Evolutionary conservation across 2,888 invertebrate species (phyloP).

Genomic region (Meganola albula): DNA sequence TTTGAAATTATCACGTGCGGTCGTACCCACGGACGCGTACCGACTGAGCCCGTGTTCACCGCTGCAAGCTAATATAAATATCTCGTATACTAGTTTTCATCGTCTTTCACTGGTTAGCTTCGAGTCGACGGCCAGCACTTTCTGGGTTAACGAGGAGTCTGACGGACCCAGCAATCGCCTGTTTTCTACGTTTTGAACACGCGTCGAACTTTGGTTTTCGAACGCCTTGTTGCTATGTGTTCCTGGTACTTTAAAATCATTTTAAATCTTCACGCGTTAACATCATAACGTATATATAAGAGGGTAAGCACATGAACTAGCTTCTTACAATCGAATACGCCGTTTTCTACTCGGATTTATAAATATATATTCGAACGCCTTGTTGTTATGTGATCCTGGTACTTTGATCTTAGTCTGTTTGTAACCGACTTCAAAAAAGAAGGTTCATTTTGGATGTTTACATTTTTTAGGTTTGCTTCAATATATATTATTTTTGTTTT

Average conservation of each 20-base stretch:
- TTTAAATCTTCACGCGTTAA: slow-evolving; percentile 1
- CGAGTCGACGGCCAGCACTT: slow-evolving; percentile 51
- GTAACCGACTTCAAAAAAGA: too few relatives aligned
- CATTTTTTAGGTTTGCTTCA: too few relatives aligned
- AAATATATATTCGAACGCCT: too few relatives aligned
- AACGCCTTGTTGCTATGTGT: slow-evolving; percentile 48
- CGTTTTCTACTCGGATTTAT: too few relatives aligned
- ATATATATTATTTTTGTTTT: too few relatives aligned
- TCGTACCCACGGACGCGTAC: slow-evolving; percentile 38
- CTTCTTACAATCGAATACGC: neutral
- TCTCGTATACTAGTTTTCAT: slow-evolving; percentile 69
- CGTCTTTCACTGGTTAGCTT: slow-evolving; percentile 69
- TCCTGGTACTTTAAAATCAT: slow-evolving; percentile 40
- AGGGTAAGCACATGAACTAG: too few relatives aligned
- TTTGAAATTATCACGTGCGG: slow-evolving; percentile 33
- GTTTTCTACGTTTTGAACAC: slow-evolving; percentile 72
- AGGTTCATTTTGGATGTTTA: too few relatives aligned
- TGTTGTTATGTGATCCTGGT: too few relatives aligned
- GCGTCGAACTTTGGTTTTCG: slow-evolving; percentile 43
- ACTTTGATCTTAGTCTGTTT: too few relatives aligned
- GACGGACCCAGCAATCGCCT: slow-evolving; percentile 46
- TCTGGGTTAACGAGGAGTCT: slow-evolving; percentile 74
- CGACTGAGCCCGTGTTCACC: slow-evolving; percentile 41
- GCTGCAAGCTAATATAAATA: slow-evolving; percentile 62
- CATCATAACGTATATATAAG: too few relatives aligned